Evolutionary conservation across 2,888 invertebrate species (phyloP).

Genomic region (Caenorhabditis sulstoni): DNA sequence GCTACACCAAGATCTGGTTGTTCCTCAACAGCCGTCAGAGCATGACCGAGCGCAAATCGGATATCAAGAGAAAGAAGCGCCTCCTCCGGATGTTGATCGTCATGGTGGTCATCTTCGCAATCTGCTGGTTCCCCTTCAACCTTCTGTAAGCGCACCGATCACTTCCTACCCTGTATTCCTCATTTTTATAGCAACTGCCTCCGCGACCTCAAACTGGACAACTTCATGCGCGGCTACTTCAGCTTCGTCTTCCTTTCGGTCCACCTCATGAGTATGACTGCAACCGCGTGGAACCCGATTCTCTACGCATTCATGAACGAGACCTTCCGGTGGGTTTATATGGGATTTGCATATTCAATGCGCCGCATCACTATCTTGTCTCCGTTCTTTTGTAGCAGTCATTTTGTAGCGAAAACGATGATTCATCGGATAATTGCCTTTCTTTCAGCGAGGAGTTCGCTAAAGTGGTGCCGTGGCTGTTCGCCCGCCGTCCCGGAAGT

Average conservation of each 20-base stretch:
- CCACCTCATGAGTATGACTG: conserved; percentile 85
- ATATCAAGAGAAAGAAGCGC: conserved; percentile 83
- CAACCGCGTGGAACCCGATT: conserved; percentile 91
- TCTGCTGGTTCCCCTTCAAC: conserved; percentile 91
- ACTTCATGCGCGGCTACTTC: conserved; percentile 87
- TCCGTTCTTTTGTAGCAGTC: not conserved
- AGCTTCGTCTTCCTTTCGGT: conserved; percentile 91
- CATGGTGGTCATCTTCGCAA: conserved; percentile 95
- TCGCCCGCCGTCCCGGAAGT: conserved; percentile 35
- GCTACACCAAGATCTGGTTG: conserved; percentile 92
- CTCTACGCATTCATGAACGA: conserved; percentile 95
- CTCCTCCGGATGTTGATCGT: conserved; percentile 97
- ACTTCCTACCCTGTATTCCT: not conserved
- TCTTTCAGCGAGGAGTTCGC: conserved; percentile 75
- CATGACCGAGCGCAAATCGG: conserved; percentile 55
- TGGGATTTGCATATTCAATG: conserved; percentile 34
- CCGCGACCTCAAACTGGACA: conserved; percentile 71
- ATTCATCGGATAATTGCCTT: too few species aligned
- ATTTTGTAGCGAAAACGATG: too few species aligned
- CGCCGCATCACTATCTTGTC: not conserved
- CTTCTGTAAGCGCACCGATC: conserved; percentile 86
- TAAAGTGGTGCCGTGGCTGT: conserved; percentile 70
- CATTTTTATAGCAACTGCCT: conserved; percentile 73
- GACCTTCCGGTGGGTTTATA: conserved; percentile 68
- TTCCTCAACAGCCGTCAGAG: conserved; percentile 69